phyloP scores from a whole-genome alignment of 2,113 vertebrate species.

The Campylorhamphus procurvoides region DNA sequence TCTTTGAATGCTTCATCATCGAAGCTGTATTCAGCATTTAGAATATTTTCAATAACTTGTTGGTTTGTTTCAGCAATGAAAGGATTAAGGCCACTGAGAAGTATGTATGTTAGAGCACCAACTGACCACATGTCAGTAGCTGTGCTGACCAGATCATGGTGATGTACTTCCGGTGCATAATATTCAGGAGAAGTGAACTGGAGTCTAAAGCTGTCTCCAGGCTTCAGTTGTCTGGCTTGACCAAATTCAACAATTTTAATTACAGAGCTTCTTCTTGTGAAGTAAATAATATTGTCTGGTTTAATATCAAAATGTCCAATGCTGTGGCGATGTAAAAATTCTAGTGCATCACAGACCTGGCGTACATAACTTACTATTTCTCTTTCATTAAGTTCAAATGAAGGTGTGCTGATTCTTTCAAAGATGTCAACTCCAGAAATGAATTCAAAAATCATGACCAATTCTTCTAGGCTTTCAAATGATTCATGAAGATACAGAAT shows the following conservation, averaged over 20 bases:
- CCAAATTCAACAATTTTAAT: conserved; percentile 97
- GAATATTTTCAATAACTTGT: conserved; percentile 95
- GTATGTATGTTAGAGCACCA: conserved; percentile 90
- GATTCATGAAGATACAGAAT: conserved; percentile 92
- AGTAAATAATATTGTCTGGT: conserved; percentile 95
- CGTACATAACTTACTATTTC: conserved; percentile 89
- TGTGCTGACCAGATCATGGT: conserved; percentile 91
- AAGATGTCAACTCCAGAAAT: conserved; percentile 95
- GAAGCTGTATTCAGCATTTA: conserved; percentile 92
- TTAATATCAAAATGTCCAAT: conserved; percentile 96
- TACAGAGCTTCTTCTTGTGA: conserved; percentile 86
- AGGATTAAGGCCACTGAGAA: conserved; percentile 93
- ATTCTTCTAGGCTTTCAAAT: conserved; percentile 94
- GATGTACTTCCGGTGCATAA: conserved; percentile 95
- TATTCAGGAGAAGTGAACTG: conserved; percentile 93
- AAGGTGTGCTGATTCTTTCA: conserved; percentile 86
- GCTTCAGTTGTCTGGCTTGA: conserved; percentile 90
- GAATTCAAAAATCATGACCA: conserved; percentile 97
- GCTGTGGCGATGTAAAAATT: conserved; percentile 88
- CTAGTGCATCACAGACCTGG: conserved; percentile 91
- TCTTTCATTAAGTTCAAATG: conserved; percentile 92
- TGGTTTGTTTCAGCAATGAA: conserved; percentile 97
- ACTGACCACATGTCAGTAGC: conserved; percentile 98
- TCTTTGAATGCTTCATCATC: conserved; percentile 95
- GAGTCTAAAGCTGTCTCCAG: conserved; percentile 92